These are phyloP conservation scores for Salvator merianae DNA, from an alignment of 2,113 vertebrate genomes.

Conservation along the genomic window DNA sequence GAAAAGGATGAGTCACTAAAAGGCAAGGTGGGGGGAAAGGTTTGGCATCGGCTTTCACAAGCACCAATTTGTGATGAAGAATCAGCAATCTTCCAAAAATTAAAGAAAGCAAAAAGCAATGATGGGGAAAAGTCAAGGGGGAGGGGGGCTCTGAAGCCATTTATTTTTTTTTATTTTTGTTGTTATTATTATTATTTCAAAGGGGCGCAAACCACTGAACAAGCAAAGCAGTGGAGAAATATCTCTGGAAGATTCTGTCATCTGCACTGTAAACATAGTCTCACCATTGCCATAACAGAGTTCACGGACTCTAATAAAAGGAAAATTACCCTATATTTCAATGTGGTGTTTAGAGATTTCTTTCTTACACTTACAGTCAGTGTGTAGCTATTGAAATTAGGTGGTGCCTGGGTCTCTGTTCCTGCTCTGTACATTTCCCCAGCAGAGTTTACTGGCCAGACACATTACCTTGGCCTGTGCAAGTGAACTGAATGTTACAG, in stretches of 20 bases:
- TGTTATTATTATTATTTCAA: neutral
- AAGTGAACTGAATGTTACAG: constrained; percentile 69
- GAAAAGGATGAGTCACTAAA: neutral
- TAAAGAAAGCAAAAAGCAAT: neutral
- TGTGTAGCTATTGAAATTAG: constrained; percentile 62
- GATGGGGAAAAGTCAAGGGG: neutral
- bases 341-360: constrained; percentile 47
- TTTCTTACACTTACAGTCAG: constrained; percentile 63
- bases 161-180: constrained; percentile 2
- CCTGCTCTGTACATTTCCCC: constrained; percentile 19
- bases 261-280: constrained; percentile 44
- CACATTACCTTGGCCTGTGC: constrained; percentile 49
- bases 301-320: constrained; percentile 67
- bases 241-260: constrained; percentile 55
- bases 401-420: constrained; percentile 33
- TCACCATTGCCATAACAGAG: constrained; percentile 46
- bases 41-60: neutral
- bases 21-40: neutral
- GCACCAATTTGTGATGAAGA: neutral
- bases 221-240: constrained; percentile 48
- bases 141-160: neutral
- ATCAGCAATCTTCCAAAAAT: neutral
- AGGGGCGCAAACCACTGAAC: constrained; percentile 19
- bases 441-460: constrained; percentile 34
- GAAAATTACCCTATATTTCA: constrained; percentile 65